Conservation (phyloP, 2,113 vertebrate genomes). For the Capreolus pygargus region DNA sequence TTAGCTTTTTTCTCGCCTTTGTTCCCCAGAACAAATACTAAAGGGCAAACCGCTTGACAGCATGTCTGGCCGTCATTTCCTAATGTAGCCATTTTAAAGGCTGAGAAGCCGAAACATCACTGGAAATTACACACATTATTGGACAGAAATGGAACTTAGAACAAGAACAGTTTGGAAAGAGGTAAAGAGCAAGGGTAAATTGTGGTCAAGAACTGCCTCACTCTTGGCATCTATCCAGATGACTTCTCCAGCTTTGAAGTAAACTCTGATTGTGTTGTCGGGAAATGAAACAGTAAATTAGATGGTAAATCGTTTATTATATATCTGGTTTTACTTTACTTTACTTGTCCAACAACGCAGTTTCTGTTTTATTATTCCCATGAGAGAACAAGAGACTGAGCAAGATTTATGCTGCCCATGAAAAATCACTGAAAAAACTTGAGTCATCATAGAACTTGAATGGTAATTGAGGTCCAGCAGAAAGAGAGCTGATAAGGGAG, state of each 20-base stretch:
- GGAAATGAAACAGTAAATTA: background rate
- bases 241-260: background rate
- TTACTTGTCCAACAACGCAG: too few relatives aligned
- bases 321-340: background rate
- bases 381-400: background rate
- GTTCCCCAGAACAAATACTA: background rate
- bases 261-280: background rate
- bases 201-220: accelerated
- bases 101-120: background rate
- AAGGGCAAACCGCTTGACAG: background rate
- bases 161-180: too few relatives aligned
- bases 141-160: background rate
- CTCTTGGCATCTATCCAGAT: too few relatives aligned
- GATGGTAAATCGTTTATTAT: background rate
- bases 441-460: accelerated
- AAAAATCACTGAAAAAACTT: too few relatives aligned
- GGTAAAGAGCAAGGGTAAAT: background rate
- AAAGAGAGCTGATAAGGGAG: too few relatives aligned
- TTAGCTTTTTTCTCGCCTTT: background rate
- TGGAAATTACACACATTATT: background rate
- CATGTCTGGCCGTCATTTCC: background rate
- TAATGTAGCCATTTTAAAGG: background rate
- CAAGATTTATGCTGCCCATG: accelerated
- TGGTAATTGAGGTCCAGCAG: accelerated
- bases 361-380: background rate